phyloP scores from a whole-genome alignment of 2,797 vertebrate genomes.

The Phrynocephalus guinanensis region DNA sequence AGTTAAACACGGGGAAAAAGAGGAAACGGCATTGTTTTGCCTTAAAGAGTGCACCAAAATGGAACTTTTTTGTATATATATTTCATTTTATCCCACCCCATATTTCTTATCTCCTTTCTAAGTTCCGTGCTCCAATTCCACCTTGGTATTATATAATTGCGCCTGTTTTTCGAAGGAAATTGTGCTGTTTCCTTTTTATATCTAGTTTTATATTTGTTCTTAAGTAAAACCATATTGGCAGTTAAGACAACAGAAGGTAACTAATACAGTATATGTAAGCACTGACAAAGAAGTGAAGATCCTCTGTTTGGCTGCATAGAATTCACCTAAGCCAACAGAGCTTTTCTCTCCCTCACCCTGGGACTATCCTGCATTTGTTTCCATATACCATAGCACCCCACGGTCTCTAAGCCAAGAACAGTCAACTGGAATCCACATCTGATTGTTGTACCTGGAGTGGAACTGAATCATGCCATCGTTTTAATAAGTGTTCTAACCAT shows the following conservation, averaged over 20 bases:
- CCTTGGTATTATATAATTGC: neutral
- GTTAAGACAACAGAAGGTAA: neutral
- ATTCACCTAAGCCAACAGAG: neutral
- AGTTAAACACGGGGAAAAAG: neutral
- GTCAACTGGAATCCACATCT: neutral
- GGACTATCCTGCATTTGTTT: neutral
- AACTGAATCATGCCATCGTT: neutral
- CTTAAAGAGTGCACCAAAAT: neutral
- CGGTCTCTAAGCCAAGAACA: no score
- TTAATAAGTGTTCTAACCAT: neutral
- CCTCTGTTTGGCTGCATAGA: neutral
- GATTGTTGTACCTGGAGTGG: neutral
- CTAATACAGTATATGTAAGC: neutral
- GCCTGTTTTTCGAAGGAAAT: neutral
- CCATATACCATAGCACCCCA: neutral
- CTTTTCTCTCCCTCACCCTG: neutral
- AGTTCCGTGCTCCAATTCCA: neutral
- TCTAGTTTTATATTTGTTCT: neutral
- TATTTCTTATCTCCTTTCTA: no score
- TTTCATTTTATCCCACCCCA: neutral
- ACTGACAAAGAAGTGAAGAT: neutral
- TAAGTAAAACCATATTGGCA: neutral
- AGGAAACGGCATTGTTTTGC: neutral
- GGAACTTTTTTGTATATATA: neutral
- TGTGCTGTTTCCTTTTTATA: neutral